Evolutionary conservation across 1,140 invertebrate genomes (phyloP), one percentile per base, ranked within the genome.

Genomic region (Zeugodacus cucurbitae): DNA sequence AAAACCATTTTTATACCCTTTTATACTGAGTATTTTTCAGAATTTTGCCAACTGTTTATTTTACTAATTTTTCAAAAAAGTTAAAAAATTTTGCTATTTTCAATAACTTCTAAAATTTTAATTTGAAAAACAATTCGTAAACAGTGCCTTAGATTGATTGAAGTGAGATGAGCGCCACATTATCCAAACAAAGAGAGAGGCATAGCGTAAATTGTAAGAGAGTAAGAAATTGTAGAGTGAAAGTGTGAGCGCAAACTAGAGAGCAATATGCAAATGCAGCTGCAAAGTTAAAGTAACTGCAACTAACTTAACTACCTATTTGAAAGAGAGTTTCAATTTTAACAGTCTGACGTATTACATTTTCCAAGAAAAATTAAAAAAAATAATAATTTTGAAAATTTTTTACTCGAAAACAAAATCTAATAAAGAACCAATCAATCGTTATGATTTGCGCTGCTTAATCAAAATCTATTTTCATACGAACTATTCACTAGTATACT

Each of bases 251-350:
- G 59, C 26, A 26, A n/a, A 26, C 26, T 26, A 11, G 3, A 70
- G 29, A 70, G 64, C 64, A 70, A 70, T 70, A 70, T 20, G 3
- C 34, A 70, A 37, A 32, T 34, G 64, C 14, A 67, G 64, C 34
- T 29, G 20, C 0, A 44, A 41, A 62, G 5, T 26, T 17, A 41
- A 41, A 74, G 11, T n/a, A 74, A 74, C 29, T 67, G 26, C 29
- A 32, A 67, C 29, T 67, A 67, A 32, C 14, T 29, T 29, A 67
- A 67, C 6, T 44, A 74, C 70, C 37, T 37, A 74, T 41, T 74
- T 74, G 37, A 74, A 74, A 74, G 70, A 74, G 70, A 74, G 70
- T 74, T 74, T 74, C 70, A 74, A 74, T 74, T 67, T 67, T 67
- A 67, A 74, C 32, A 74, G 10, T 22, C 70, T 74, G 20, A 74